Base-by-base conservation (phyloP, 2,797 vertebrate genomes). In the Halcyon leucocephala region DNA sequence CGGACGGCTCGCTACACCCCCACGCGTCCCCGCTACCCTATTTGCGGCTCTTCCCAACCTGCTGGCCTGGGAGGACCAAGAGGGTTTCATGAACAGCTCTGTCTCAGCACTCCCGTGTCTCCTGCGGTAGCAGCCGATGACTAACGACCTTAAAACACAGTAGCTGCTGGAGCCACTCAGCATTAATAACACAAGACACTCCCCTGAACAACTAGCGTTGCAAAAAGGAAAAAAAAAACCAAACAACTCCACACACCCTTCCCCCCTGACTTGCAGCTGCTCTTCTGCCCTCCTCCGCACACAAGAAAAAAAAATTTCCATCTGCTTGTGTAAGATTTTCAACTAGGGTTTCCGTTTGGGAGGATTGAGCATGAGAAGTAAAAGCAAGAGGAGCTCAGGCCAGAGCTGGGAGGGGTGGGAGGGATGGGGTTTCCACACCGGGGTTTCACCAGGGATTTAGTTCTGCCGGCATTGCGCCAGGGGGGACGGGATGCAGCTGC, bases 101-200 rank as follows among this genome's bases (percentile, higher is more conserved):
- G 76, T 55, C 79, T 78, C 87, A 25, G 87, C 12, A 14, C 35
- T 95, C 10, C 58, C 1, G 42, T 14, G 37, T 25, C 93, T 91
- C 46, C 73, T 16, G 91, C 64, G 2, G 85, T 2, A 41, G 83
- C 83, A n/a, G 92, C 13, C 3, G 84, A 69, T 67, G 92, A 94
- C 64, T 52, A 77, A 95, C 64, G 67, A 90, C 89, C 84, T 90
- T 64, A 90, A 96, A 82, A 58, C 91, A 33, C 94, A 84, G 86
- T 0, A n/a, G 31, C 0, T 88, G 73, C 71, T 4, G 16, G 88
- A 96, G 86, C 89, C 84, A 49, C 81, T 94, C 93, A 92, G 96
- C 90, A n/a, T 89, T 86, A 90, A 35, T 35, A 96, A 94, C 52
- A 7, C 81, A 88, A 93, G 94, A 95, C 93, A 95, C 96, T 91